Conservation (phyloP, 2,797 vertebrate species). For the Melanotaenia maccullochi region DNA sequence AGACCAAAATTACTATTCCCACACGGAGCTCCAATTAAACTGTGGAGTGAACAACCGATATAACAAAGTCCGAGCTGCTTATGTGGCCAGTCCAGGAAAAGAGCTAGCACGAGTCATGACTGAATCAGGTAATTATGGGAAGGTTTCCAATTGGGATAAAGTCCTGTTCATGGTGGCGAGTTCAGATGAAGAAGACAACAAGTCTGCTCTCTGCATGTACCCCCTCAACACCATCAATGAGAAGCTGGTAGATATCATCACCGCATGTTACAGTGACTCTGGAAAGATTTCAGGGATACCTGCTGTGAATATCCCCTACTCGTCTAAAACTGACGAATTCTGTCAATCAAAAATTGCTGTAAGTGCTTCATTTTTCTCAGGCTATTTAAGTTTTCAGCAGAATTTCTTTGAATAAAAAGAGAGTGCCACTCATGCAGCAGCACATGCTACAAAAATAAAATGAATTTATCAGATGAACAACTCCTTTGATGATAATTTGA, state of each 20-base stretch:
- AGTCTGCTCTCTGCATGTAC: slow-evolving; percentile 93
- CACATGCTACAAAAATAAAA: neutral
- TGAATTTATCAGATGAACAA: neutral
- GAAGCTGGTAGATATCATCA: slow-evolving; percentile 86
- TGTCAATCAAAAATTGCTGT: slow-evolving; percentile 67
- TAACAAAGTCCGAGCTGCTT: slow-evolving; percentile 83
- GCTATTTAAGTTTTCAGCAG: slow-evolving; percentile 17
- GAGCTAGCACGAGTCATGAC: slow-evolving; percentile 75
- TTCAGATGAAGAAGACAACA: slow-evolving; percentile 62
- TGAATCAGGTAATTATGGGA: slow-evolving; percentile 58
- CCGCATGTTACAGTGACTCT: slow-evolving; percentile 86
- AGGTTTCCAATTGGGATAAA: slow-evolving; percentile 67
- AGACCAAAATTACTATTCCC: slow-evolving; percentile 91
- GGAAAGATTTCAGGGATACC: slow-evolving; percentile 64
- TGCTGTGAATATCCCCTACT: slow-evolving; percentile 91
- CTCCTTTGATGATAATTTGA: neutral
- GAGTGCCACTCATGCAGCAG: no score
- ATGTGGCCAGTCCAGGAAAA: slow-evolving; percentile 79
- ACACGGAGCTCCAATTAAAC: slow-evolving; percentile 92
- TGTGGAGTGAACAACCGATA: slow-evolving; percentile 80
- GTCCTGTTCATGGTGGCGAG: slow-evolving; percentile 84
- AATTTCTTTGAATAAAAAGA: neutral
- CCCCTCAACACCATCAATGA: slow-evolving; percentile 86
- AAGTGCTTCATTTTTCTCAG: slow-evolving; percentile 24
- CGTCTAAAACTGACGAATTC: slow-evolving; percentile 63